Conservation (phyloP, 2,888 invertebrate genomes). For the Callosobruchus maculatus region DNA sequence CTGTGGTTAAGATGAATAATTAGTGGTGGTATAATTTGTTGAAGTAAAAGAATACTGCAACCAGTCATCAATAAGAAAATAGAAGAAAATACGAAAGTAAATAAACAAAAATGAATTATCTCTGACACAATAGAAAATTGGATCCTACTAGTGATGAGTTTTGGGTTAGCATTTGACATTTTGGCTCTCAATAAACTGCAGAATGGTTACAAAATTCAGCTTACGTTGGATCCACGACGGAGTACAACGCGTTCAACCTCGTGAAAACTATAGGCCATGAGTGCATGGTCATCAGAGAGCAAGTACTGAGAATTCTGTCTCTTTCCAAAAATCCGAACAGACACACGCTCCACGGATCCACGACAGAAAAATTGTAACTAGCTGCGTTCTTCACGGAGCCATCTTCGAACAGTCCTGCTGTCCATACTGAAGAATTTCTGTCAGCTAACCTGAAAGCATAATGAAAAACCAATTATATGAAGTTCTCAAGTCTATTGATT, state of each 20-base stretch:
- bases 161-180: background rate
- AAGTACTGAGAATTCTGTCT: conserved; percentile 74
- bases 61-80: too few species aligned
- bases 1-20: too few species aligned
- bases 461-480: too few species aligned
- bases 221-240: conserved; percentile 92
- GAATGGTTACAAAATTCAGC: conserved; percentile 39
- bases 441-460: conserved; percentile 62
- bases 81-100: too few species aligned
- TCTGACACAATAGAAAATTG: too few species aligned
- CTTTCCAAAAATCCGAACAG: conserved; percentile 86
- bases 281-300: conserved; percentile 81
- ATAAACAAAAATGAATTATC: too few species aligned
- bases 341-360: conserved; percentile 89
- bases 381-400: conserved; percentile 55
- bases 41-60: too few species aligned
- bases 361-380: conserved; percentile 56
- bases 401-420: conserved; percentile 64
- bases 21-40: too few species aligned
- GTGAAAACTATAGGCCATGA: conserved; percentile 96
- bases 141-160: too few species aligned
- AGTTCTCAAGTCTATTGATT: too few species aligned
- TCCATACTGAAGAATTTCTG: conserved; percentile 85
- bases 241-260: conserved; percentile 84
- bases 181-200: too few species aligned